Evolutionary conservation across 2,113 vertebrate genomes (phyloP).

Genomic region (Psilopogon haemacephalus): DNA sequence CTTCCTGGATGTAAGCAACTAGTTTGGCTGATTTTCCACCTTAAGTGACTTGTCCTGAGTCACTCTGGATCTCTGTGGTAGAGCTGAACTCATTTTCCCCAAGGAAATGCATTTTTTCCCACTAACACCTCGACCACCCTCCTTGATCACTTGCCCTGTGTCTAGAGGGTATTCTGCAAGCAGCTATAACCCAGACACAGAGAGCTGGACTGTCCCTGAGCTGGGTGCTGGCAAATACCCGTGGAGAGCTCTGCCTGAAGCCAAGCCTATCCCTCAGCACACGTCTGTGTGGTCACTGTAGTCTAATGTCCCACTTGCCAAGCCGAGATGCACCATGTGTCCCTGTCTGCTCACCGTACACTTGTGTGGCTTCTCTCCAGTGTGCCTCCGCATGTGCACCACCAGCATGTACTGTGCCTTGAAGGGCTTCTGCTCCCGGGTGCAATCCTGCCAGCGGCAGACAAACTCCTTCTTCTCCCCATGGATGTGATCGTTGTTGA

Average conservation of each 20-base stretch:
- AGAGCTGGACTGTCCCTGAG: neutral
- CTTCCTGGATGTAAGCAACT: neutral
- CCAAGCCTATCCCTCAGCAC: neutral
- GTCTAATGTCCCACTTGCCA: neutral
- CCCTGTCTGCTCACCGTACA: constrained; percentile 87
- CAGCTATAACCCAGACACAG: neutral
- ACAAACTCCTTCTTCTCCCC: constrained; percentile 99
- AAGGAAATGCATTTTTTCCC: neutral
- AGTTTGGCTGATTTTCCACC: neutral
- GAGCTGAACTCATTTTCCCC: neutral
- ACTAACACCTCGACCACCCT: neutral
- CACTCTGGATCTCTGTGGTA: neutral
- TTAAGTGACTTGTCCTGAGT: neutral
- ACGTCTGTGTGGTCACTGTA: neutral
- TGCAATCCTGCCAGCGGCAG: constrained; percentile 96
- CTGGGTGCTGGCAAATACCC: neutral
- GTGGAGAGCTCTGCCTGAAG: neutral
- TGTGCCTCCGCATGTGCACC: constrained; percentile 97
- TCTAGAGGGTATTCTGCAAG: neutral
- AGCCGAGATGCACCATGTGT: neutral
- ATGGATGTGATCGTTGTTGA: constrained; percentile 98
- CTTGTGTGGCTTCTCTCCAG: constrained; percentile 97
- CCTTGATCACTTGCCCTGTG: neutral
- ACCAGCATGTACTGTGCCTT: constrained; percentile 99
- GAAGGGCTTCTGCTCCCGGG: constrained; percentile 93